phyloP scores from a whole-genome alignment of 2,113 vertebrate species.

The Vicugna pacos region DNA sequence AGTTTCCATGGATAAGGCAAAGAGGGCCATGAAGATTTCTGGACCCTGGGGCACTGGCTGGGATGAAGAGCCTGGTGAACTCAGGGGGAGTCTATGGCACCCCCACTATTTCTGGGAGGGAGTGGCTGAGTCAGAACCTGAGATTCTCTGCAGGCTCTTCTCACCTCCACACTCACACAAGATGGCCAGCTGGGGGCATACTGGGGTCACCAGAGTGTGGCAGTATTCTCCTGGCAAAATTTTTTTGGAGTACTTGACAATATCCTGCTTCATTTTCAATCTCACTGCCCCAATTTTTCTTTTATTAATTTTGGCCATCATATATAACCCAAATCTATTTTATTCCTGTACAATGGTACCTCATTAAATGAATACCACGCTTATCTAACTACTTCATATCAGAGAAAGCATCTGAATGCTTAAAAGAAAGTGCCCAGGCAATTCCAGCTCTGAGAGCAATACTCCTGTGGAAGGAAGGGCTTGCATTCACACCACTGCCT shows the following conservation, averaged over 20 bases:
- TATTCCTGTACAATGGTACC: not conserved
- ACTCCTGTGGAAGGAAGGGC: not conserved
- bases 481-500: fast-evolving
- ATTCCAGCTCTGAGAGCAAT: fast-evolving
- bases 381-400: not conserved
- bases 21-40: not conserved
- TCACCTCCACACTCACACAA: fast-evolving
- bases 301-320: not conserved
- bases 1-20: not conserved
- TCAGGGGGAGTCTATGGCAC: not conserved
- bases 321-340: not conserved
- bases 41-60: not conserved
- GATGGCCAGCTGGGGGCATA: fast-evolving
- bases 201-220: not conserved
- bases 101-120: not conserved
- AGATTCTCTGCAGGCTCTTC: not conserved
- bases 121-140: not conserved
- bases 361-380: not conserved
- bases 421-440: not conserved
- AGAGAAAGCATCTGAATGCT: not conserved
- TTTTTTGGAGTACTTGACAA: not conserved
- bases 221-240: not conserved
- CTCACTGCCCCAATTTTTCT: not conserved
- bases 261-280: not conserved
- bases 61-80: not conserved